Percentiles rank a stretch among this genome's conserved stretches.
Conservation (phyloP, 2,113 vertebrate genomes). For the Heterotis niloticus region DNA sequence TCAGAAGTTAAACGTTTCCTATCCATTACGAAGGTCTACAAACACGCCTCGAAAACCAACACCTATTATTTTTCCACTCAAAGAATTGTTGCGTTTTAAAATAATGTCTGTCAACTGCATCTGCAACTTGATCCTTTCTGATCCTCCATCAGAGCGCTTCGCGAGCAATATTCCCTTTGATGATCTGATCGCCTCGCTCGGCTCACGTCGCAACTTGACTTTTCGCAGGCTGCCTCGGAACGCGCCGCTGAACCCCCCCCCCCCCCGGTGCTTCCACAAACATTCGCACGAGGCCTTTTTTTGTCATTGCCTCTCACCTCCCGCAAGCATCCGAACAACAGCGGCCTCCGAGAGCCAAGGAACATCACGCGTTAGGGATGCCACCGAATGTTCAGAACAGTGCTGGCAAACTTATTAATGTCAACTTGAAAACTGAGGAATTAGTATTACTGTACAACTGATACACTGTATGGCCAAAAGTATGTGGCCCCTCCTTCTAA, state of each 20-base stretch:
- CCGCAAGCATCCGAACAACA: conserved; percentile 37
- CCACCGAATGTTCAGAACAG: conserved; percentile 18
- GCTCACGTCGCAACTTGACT: conserved; percentile 46
- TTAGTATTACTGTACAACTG: too few species aligned
- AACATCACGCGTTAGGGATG: conserved; percentile 31
- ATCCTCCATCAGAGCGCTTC: conserved; percentile 42
- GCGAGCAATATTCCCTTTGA: conserved; percentile 45
- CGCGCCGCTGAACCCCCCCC: conserved; percentile 38
- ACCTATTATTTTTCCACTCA: conserved; percentile 14
- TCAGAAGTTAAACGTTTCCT: conserved; percentile 28
- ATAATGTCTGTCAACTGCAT: conserved; percentile 36
- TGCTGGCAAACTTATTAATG: not conserved
- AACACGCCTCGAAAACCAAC: conserved; percentile 17
- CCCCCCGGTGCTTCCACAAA: conserved; percentile 33
- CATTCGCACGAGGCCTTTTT: conserved; percentile 24
- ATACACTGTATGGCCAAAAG: too few species aligned
- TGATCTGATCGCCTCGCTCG: conserved; percentile 36
- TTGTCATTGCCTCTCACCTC: conserved; percentile 24
- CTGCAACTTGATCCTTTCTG: conserved; percentile 41
- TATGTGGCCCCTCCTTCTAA: too few species aligned
- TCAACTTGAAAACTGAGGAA: too few species aligned
- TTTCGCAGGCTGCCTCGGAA: conserved; percentile 40
- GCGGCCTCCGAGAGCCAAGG: conserved; percentile 14
- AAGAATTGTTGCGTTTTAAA: conserved; percentile 33
- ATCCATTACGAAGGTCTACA: conserved; percentile 35